Evolutionary conservation across 2,888 invertebrate species (phyloP).

Genomic region (Charanyca ferruginea): DNA sequence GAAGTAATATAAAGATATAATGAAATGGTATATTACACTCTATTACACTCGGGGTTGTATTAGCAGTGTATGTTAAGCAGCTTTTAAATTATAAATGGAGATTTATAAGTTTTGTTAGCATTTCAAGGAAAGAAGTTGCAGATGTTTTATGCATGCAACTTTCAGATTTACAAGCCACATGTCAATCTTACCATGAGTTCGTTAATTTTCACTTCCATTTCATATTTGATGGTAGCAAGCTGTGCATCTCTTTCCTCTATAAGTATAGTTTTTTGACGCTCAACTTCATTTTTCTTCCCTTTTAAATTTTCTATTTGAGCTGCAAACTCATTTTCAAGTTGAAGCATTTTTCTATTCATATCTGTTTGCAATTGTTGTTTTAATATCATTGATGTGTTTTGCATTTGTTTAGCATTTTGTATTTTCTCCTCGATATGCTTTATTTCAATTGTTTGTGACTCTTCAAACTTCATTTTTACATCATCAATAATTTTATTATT

Average conservation of each 20-base stretch:
- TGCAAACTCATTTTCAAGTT: conserved; percentile 83
- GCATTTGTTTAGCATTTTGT: conserved; percentile 82
- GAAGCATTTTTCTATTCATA: conserved; percentile 86
- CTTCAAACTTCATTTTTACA: conserved; percentile 85
- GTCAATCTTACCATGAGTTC: conserved; percentile 81
- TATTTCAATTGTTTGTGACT: conserved; percentile 83
- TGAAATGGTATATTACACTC: too few species aligned
- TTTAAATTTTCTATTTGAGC: conserved; percentile 85
- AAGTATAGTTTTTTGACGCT: conserved; percentile 83
- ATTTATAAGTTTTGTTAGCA: not conserved
- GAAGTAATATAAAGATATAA: too few species aligned
- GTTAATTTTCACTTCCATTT: conserved; percentile 82
- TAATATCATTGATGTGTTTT: conserved; percentile 80
- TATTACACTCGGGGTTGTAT: too few species aligned
- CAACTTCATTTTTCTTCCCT: conserved; percentile 87
- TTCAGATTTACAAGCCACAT: too few species aligned
- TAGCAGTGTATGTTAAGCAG: too few species aligned
- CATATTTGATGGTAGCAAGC: conserved; percentile 73
- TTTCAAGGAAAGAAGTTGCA: not conserved
- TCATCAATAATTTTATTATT: conserved; percentile 74
- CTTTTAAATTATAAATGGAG: too few species aligned
- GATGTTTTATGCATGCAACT: not conserved
- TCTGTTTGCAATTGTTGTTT: conserved; percentile 84
- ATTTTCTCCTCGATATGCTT: conserved; percentile 85
- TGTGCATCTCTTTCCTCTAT: conserved; percentile 85